Conservation (phyloP, 2,797 vertebrate genomes). For the Arctocebus calabarensis region DNA sequence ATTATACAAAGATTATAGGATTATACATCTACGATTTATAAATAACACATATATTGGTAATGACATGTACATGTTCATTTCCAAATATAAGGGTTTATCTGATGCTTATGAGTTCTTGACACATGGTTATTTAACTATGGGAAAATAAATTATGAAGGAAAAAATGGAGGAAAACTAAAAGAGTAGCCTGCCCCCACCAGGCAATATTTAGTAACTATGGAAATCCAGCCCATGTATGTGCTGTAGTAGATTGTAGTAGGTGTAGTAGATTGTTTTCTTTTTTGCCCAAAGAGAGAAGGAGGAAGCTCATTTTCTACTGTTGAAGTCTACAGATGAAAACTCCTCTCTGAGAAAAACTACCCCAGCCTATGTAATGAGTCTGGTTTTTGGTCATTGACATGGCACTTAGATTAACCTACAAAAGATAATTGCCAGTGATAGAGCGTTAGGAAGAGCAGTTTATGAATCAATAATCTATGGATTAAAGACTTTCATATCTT, state of each 20-base stretch:
- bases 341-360: background rate
- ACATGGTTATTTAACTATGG: background rate
- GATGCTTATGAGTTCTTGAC: constrained; percentile 10
- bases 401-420: constrained; percentile 3
- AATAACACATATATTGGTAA: background rate
- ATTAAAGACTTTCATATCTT: constrained; percentile 43
- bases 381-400: background rate
- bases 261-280: background rate
- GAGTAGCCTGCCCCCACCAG: background rate
- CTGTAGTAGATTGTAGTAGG: no score
- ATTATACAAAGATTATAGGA: constrained; percentile 56
- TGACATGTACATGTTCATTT: background rate
- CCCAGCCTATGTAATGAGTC: background rate
- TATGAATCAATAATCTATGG: constrained; percentile 26
- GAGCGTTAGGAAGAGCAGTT: background rate
- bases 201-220: background rate
- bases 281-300: background rate
- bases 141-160: constrained; percentile 45
- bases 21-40: background rate
- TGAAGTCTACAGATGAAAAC: background rate
- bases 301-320: background rate
- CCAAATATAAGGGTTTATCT: background rate
- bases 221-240: constrained; percentile 54
- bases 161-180: background rate
- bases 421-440: constrained; percentile 18